Percentiles rank a stretch among this genome's conserved stretches.
Conservation (phyloP, 92 coral and sea anemone genomes). For the Epizoanthus illoricatus region DNA sequence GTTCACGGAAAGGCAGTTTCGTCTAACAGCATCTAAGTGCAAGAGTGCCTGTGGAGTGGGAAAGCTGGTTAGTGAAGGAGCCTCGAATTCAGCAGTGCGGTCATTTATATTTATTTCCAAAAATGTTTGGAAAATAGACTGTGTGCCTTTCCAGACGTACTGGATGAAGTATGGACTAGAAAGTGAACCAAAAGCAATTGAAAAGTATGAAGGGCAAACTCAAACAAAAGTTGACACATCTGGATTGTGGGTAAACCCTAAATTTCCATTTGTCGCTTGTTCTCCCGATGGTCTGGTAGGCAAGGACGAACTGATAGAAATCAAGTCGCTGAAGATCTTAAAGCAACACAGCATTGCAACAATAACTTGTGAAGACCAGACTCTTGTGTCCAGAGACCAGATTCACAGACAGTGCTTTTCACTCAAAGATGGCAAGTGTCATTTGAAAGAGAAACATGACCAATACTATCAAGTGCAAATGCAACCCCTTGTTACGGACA, state of each 20-base stretch:
- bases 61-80: constrained; percentile 20
- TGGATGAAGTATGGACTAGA: constrained; percentile 62
- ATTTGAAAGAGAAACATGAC: constrained; percentile 41
- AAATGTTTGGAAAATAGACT: constrained; percentile 32
- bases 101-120: constrained; percentile 10
- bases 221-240: constrained; percentile 1
- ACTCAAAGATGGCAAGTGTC: constrained; percentile 40
- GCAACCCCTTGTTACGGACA: constrained; percentile 58
- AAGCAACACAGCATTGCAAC: constrained; percentile 47
- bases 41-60: constrained; percentile 36
- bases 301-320: constrained; percentile 44
- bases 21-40: constrained; percentile 49
- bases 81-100: constrained; percentile 32
- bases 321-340: constrained; percentile 56
- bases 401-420: constrained; percentile 59
- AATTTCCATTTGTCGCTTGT: constrained; percentile 51
- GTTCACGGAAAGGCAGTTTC: constrained; percentile 26
- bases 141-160: constrained; percentile 34
- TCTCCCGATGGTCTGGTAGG: constrained; percentile 52
- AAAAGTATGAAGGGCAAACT: constrained; percentile 41
- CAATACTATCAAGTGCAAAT: constrained; percentile 59
- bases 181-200: constrained; percentile 50
- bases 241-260: constrained; percentile 62
- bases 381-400: constrained; percentile 29
- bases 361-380: constrained; percentile 6